A percentile compares a stretch with the other conserved stretches of the same genome.
Evolutionary conservation across 2,888 invertebrate genomes (phyloP).

Genomic region (Lochmaea crataegi): DNA sequence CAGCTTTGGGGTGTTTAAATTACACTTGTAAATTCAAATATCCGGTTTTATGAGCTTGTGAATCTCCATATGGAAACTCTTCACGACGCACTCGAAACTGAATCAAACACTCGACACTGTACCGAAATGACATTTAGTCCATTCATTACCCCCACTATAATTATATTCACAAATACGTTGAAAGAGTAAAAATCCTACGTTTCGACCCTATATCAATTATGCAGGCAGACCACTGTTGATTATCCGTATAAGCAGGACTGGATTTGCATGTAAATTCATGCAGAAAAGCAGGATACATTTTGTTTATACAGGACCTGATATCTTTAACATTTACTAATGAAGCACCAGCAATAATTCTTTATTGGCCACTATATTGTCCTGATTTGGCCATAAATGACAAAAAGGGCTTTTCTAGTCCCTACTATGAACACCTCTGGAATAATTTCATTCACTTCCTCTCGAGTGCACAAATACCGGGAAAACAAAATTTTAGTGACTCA

Average conservation of each 20-base stretch:
- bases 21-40: conserved; percentile 10
- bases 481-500: too few relatives aligned
- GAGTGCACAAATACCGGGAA: too few relatives aligned
- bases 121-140: background rate
- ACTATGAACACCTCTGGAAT: too few relatives aligned
- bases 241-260: background rate
- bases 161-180: conserved; percentile 10
- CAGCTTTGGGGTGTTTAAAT: background rate
- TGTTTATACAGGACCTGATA: background rate
- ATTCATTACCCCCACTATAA: background rate
- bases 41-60: background rate
- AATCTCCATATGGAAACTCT: conserved; percentile 6
- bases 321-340: background rate
- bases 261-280: background rate
- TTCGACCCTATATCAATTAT: conserved; percentile 5
- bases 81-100: background rate
- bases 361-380: too few relatives aligned
- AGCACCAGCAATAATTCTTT: background rate
- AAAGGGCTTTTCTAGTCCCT: too few relatives aligned
- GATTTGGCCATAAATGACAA: too few relatives aligned
- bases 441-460: too few relatives aligned
- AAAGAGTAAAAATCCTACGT: conserved; percentile 8
- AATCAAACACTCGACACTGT: background rate
- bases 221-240: background rate
- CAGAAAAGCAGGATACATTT: background rate